These are phyloP conservation scores for Chironomus tepperi DNA, from an alignment of 1,140 invertebrate species.

Conservation along the genomic window DNA sequence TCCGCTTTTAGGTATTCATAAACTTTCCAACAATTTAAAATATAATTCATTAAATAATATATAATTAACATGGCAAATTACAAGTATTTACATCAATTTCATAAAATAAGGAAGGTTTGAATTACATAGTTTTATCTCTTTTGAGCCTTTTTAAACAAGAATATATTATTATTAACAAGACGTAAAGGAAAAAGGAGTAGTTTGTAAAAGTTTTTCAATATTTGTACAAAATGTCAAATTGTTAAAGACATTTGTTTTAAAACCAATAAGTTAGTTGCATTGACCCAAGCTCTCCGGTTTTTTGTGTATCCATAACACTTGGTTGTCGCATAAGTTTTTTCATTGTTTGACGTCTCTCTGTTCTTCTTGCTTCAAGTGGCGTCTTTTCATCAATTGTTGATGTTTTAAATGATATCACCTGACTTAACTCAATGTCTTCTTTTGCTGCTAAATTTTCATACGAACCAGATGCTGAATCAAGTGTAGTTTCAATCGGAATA, in stretches of 20 bases:
- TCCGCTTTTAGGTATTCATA: too few relatives aligned
- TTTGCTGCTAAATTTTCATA: conserved; percentile 50
- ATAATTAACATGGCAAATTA: too few relatives aligned
- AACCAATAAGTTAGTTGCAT: conserved; percentile 81
- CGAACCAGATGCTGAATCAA: conserved; percentile 39
- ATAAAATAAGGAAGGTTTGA: too few relatives aligned
- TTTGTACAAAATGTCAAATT: too few relatives aligned
- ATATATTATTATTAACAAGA: not conserved
- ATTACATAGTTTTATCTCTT: too few relatives aligned
- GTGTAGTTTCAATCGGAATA: conserved; percentile 38
- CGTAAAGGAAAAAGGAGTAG: not conserved
- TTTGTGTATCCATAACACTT: conserved; percentile 68
- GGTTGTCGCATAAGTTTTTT: conserved; percentile 59
- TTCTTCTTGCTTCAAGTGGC: conserved; percentile 35
- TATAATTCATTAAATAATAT: too few relatives aligned
- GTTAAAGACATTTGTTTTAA: conserved; percentile 36
- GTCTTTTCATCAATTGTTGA: conserved; percentile 36
- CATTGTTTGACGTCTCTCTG: conserved; percentile 46
- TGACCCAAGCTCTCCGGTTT: conserved; percentile 56
- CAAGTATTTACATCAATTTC: too few relatives aligned
- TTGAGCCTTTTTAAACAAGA: not conserved
- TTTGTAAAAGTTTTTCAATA: too few relatives aligned
- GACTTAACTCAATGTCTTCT: conserved; percentile 33
- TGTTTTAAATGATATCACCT: not conserved
- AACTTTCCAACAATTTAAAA: too few relatives aligned